A percentile compares a stretch with the other conserved stretches of the same genome.
phyloP scores from a whole-genome alignment of 2,888 invertebrate species.

The Auanema freiburgensis region DNA sequence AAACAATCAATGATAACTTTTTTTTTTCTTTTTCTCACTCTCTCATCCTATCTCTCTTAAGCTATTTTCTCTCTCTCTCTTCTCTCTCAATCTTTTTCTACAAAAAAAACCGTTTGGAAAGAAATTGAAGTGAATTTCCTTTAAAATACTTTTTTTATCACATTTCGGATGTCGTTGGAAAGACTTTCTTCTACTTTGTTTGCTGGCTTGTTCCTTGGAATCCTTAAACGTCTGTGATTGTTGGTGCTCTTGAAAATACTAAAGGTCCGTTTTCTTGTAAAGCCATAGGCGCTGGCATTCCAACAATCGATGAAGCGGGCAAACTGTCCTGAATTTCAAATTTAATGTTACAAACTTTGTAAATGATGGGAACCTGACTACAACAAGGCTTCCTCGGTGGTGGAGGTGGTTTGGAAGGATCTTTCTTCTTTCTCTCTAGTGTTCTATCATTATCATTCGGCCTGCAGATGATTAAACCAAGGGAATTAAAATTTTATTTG shows the following conservation, averaged over 20 bases:
- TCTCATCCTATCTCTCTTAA: too few species aligned
- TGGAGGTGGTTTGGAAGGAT: slow-evolving; percentile 34
- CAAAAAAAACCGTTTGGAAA: too few species aligned
- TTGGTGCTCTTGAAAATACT: slow-evolving; percentile 46
- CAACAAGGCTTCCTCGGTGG: slow-evolving; percentile 49
- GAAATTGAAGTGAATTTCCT: too few species aligned
- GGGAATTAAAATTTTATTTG: not conserved
- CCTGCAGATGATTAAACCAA: not conserved
- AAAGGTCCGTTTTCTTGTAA: slow-evolving; percentile 47
- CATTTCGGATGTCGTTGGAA: too few species aligned
- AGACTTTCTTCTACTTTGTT: too few species aligned
- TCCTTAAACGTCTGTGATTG: slow-evolving; percentile 48
- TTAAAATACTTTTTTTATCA: too few species aligned
- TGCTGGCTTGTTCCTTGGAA: too few species aligned
- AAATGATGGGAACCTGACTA: slow-evolving; percentile 24
- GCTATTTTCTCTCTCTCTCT: too few species aligned
- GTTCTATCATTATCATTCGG: slow-evolving; percentile 16
- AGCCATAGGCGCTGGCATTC: slow-evolving; percentile 45
- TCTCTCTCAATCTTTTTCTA: too few species aligned
- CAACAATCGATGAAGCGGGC: slow-evolving; percentile 41
- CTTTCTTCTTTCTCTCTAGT: slow-evolving; percentile 27
- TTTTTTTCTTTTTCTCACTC: too few species aligned
- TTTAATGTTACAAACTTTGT: not conserved
- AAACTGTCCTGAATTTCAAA: slow-evolving; percentile 33
- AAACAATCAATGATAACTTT: too few species aligned